These are phyloP conservation scores for Sarcophaga variegata DNA, from an alignment of 2,888 invertebrate genomes.

Conservation along the genomic window DNA sequence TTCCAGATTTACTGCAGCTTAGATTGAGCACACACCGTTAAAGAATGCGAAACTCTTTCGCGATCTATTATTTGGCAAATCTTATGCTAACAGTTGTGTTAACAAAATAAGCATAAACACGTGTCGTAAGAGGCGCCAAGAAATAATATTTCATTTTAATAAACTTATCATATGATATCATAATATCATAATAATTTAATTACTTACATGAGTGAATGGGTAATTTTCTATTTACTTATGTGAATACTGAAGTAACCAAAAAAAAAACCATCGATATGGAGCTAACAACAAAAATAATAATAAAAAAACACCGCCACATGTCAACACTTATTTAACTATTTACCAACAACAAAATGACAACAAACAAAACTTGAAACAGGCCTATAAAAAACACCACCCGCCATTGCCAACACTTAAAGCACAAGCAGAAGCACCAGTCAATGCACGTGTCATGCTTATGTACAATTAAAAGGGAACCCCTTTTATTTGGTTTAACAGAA, in stretches of 20 bases:
- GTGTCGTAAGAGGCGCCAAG: constrained; percentile 32
- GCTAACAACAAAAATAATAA: not conserved
- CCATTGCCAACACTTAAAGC: constrained; percentile 16
- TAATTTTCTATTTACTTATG: not conserved
- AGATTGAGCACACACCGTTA: no score
- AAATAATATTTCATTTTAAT: not conserved
- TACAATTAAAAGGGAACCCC: constrained; percentile 41
- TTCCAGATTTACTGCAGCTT: no score
- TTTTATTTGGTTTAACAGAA: constrained; percentile 12
- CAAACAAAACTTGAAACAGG: constrained; percentile 47
- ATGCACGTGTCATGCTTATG: constrained; percentile 52
- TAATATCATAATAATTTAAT: constrained; percentile 73
- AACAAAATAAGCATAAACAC: constrained; percentile 59
- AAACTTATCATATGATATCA: constrained; percentile 24
- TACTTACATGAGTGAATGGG: constrained; percentile 68
- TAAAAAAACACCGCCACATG: constrained; percentile 61
- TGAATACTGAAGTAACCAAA: constrained; percentile 27
- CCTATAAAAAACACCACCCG: constrained; percentile 51
- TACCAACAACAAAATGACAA: constrained; percentile 43
- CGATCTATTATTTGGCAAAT: not conserved
- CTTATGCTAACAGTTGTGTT: constrained; percentile 52
- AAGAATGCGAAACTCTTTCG: not conserved
- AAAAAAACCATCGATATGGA: not conserved
- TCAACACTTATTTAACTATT: constrained; percentile 56
- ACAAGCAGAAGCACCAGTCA: not conserved